A percentile compares a stretch with the other conserved stretches of the same genome.
These are phyloP conservation scores for Acleris literana DNA, from an alignment of 2,888 invertebrate species.

Conservation along the genomic window DNA sequence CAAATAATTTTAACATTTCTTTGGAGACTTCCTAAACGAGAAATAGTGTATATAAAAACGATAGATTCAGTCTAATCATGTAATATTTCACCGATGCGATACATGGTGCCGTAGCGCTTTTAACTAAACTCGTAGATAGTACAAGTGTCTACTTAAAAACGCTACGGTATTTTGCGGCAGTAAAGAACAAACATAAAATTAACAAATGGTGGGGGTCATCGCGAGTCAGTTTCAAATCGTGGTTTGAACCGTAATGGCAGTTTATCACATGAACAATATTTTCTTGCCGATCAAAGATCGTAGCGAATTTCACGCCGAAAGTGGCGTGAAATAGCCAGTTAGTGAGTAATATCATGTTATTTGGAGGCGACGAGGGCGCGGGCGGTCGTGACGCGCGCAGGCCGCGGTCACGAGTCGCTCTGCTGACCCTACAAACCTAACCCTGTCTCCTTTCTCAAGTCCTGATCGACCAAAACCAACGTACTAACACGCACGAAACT, in stretches of 20 bases:
- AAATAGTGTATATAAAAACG: too few relatives aligned
- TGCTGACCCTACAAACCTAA: slow-evolving; percentile 69
- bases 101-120: too few relatives aligned
- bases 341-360: slow-evolving; percentile 81
- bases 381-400: slow-evolving; percentile 73
- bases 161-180: background rate
- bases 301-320: slow-evolving; percentile 47
- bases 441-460: slow-evolving; percentile 50
- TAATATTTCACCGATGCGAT: too few relatives aligned
- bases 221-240: slow-evolving; percentile 29
- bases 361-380: slow-evolving; percentile 71
- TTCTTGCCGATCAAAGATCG: slow-evolving; percentile 53
- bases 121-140: too few relatives aligned
- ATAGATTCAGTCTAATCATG: too few relatives aligned
- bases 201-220: slow-evolving; percentile 17
- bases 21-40: too few relatives aligned
- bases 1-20: too few relatives aligned
- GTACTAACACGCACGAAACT: slow-evolving; percentile 29
- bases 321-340: slow-evolving; percentile 81
- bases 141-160: too few relatives aligned
- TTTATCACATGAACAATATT: slow-evolving; percentile 50
- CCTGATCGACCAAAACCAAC: slow-evolving; percentile 44
- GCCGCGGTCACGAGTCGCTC: slow-evolving; percentile 75
- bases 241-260: slow-evolving; percentile 41
- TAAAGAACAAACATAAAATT: slow-evolving; percentile 12